These are phyloP conservation scores for Dendrocincla fuliginosa DNA, from an alignment of 2,797 vertebrate species.

Conservation along the genomic window DNA sequence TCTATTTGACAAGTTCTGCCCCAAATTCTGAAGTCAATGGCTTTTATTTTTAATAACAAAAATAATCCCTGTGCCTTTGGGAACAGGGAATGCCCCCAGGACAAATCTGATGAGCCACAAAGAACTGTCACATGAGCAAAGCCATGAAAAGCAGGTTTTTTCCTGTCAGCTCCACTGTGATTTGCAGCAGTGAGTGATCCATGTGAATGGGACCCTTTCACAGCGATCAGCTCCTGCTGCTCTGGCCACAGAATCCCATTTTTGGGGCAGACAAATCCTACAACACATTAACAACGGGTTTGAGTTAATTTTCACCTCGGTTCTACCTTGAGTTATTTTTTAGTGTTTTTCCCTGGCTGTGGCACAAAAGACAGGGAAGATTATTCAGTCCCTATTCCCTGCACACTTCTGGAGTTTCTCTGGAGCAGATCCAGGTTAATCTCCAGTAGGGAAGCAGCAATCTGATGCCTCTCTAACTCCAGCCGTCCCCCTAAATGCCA, in stretches of 20 bases:
- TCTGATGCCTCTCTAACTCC: neutral
- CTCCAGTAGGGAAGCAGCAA: neutral
- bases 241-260: neutral
- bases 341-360: rapidly evolving
- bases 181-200: neutral
- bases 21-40: neutral
- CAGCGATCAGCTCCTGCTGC: neutral
- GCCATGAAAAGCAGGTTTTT: neutral
- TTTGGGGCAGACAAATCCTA: neutral
- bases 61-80: neutral
- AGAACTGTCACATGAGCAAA: neutral
- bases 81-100: neutral
- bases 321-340: neutral
- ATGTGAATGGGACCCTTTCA: neutral
- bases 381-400: neutral
- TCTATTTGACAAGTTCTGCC: neutral
- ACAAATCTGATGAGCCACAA: neutral
- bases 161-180: neutral
- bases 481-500: neutral
- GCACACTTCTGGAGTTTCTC: neutral
- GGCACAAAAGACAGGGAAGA: neutral
- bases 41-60: neutral
- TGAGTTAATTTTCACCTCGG: neutral
- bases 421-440: neutral
- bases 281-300: neutral